phyloP scores from a whole-genome alignment of 2,797 vertebrate genomes.

The Macropodus opercularis region DNA sequence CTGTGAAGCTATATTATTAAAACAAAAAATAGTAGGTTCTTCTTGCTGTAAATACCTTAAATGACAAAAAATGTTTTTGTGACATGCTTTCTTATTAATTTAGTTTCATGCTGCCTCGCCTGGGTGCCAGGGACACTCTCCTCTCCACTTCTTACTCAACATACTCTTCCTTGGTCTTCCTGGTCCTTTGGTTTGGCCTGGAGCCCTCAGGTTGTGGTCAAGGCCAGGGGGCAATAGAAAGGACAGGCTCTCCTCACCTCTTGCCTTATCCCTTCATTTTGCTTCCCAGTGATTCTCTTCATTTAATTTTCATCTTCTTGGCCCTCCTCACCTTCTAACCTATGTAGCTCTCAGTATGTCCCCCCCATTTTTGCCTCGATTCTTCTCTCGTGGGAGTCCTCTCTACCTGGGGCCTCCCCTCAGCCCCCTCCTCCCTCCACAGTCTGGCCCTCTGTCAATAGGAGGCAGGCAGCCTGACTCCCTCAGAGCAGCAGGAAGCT shows the following conservation, averaged over 20 bases:
- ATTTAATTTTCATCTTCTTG: conserved; percentile 24
- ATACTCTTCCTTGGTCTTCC: conserved; percentile 53
- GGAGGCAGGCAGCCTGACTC: conserved; percentile 75
- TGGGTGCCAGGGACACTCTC: conserved; percentile 31
- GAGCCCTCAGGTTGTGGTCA: conserved; percentile 71
- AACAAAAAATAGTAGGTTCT: neutral
- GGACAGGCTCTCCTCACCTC: conserved; percentile 50
- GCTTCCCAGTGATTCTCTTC: neutral
- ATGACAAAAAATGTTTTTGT: neutral
- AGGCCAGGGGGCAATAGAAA: conserved; percentile 64
- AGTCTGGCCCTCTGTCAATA: conserved; percentile 69
- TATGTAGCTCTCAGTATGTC: conserved; percentile 31
- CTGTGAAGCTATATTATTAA: neutral
- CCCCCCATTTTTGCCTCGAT: conserved; percentile 33
- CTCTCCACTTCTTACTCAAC: conserved; percentile 65
- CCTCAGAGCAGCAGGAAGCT: conserved; percentile 76
- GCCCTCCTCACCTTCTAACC: conserved; percentile 5
- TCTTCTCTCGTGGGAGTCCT: conserved; percentile 54
- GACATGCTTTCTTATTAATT: conserved; percentile 2
- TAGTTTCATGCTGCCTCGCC: conserved; percentile 15
- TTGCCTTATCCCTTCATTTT: conserved; percentile 17
- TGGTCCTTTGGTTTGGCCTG: conserved; percentile 60
- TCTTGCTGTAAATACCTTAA: neutral
- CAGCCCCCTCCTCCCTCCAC: conserved; percentile 62
- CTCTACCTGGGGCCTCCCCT: conserved; percentile 58